These are phyloP conservation scores for Herminia tarsipennalis DNA, from an alignment of 2,888 invertebrate species.

Conservation along the genomic window DNA sequence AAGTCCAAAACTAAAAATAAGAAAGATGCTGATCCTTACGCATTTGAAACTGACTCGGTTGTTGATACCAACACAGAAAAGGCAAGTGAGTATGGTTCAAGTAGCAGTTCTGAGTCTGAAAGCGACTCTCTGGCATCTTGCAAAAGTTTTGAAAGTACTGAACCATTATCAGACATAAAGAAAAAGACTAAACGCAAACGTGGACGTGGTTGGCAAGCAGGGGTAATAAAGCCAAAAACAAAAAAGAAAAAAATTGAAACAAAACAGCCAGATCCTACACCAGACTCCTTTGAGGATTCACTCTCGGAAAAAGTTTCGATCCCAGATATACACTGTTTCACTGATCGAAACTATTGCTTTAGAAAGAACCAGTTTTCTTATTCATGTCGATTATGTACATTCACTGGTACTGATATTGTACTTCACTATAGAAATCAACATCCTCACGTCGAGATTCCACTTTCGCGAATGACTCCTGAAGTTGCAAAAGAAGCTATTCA, in stretches of 20 bases:
- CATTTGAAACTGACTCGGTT: constrained; percentile 69
- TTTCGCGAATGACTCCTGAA: constrained; percentile 85
- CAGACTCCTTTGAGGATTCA: not conserved
- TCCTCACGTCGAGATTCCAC: constrained; percentile 87
- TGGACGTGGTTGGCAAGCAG: constrained; percentile 66
- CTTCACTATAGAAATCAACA: constrained; percentile 88
- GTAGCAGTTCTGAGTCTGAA: constrained; percentile 63
- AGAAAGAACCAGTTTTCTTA: constrained; percentile 64
- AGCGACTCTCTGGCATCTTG: constrained; percentile 64
- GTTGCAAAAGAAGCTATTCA: constrained; percentile 84
- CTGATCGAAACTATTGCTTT: constrained; percentile 77
- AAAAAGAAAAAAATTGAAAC: constrained; percentile 64
- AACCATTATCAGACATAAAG: constrained; percentile 59
- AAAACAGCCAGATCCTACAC: constrained; percentile 7
- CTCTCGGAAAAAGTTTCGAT: constrained; percentile 17
- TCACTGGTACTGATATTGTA: constrained; percentile 86
- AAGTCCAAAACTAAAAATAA: constrained; percentile 65
- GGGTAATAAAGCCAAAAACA: constrained; percentile 70
- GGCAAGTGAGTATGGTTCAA: constrained; percentile 49
- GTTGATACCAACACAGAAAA: constrained; percentile 54
- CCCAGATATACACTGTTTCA: constrained; percentile 65
- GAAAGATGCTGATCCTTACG: constrained; percentile 63
- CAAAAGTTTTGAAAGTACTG: constrained; percentile 62
- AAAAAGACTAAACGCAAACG: constrained; percentile 68
- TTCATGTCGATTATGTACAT: constrained; percentile 87